Evolutionary conservation across 37 sponge, comb jelly and placozoan species (phyloP).

Genomic region (Chondrilla cf. caribensis): DNA sequence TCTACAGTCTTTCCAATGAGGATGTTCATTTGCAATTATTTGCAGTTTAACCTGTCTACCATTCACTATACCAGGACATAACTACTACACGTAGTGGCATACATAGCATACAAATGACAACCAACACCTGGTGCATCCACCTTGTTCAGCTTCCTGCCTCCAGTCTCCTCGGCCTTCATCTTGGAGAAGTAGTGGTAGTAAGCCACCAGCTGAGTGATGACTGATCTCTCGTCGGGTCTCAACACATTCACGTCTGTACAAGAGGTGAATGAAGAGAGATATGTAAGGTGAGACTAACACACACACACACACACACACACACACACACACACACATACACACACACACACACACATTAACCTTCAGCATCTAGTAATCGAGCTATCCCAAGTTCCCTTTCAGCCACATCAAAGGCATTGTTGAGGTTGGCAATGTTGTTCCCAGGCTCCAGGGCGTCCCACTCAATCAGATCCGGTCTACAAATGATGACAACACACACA

Average conservation of each 20-base stretch:
- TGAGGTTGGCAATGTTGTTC: conserved; percentile 75
- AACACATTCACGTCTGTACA: conserved; percentile 75
- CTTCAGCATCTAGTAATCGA: conserved; percentile 91
- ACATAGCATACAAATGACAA: too few relatives aligned
- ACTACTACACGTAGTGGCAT: too few relatives aligned
- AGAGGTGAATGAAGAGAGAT: too few relatives aligned
- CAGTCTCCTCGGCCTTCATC: conserved; percentile 90
- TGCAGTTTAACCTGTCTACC: too few relatives aligned
- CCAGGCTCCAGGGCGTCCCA: conserved; percentile 49
- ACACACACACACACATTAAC: conserved; percentile 39
- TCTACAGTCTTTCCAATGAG: too few relatives aligned
- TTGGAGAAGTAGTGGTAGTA: conserved; percentile 97
- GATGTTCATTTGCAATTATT: too few relatives aligned
- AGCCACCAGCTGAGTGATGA: conserved; percentile 95
- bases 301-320: conserved; percentile 20
- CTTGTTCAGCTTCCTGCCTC: conserved; percentile 83
- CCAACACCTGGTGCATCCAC: too few relatives aligned
- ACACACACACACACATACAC: conserved; percentile 20
- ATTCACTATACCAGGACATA: too few relatives aligned
- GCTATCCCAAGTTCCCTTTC: conserved; percentile 84
- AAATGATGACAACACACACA: background rate
- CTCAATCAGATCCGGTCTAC: conserved; percentile 91
- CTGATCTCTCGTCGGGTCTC: conserved; percentile 93
- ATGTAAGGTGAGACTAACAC: too few relatives aligned
- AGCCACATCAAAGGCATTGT: conserved; percentile 93